A percentile compares a stretch with the other conserved stretches of the same genome.
Evolutionary conservation across 2,888 invertebrate genomes (phyloP).

Genomic region (Exephanes ischioxanthus): DNA sequence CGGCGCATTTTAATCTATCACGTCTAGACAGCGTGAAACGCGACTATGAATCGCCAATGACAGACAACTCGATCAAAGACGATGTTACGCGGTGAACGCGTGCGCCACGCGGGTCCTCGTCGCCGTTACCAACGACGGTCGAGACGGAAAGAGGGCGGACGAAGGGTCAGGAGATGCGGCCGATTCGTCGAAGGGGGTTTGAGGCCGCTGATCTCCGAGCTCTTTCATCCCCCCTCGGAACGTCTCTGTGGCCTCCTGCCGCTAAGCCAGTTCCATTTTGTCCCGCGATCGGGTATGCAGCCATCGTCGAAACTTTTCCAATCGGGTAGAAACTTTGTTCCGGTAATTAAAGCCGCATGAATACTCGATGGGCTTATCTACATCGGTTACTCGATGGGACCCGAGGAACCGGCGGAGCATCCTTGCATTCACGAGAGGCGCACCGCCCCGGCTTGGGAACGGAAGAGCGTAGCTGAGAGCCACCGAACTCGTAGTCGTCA

Average conservation of each 20-base stretch:
- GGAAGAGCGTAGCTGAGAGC: constrained; percentile 13
- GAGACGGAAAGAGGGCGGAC: constrained; percentile 44
- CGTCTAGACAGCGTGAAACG: constrained; percentile 65
- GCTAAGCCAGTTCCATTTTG: constrained; percentile 64
- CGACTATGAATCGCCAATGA: constrained; percentile 79
- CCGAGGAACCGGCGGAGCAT: constrained; percentile 38
- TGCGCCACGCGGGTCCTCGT: not conserved
- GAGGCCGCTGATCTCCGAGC: constrained; percentile 34
- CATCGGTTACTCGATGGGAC: constrained; percentile 65
- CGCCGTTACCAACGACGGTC: constrained; percentile 46
- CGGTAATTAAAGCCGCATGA: constrained; percentile 84
- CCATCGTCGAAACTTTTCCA: constrained; percentile 84
- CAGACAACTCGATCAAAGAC: constrained; percentile 79
- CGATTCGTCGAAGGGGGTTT: constrained; percentile 47
- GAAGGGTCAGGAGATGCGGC: not conserved
- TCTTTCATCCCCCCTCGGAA: constrained; percentile 43
- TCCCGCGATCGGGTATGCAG: constrained; percentile 81
- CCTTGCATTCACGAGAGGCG: constrained; percentile 42
- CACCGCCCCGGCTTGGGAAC: constrained; percentile 13
- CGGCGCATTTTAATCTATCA: constrained; percentile 75
- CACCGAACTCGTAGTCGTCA: constrained; percentile 44
- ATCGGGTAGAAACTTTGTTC: constrained; percentile 84
- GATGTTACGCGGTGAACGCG: constrained; percentile 65
- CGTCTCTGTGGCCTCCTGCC: constrained; percentile 16
- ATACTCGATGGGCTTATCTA: constrained; percentile 80